Base-by-base conservation (phyloP, 2,113 vertebrate genomes). In the Daphoenositta chrysoptera region DNA sequence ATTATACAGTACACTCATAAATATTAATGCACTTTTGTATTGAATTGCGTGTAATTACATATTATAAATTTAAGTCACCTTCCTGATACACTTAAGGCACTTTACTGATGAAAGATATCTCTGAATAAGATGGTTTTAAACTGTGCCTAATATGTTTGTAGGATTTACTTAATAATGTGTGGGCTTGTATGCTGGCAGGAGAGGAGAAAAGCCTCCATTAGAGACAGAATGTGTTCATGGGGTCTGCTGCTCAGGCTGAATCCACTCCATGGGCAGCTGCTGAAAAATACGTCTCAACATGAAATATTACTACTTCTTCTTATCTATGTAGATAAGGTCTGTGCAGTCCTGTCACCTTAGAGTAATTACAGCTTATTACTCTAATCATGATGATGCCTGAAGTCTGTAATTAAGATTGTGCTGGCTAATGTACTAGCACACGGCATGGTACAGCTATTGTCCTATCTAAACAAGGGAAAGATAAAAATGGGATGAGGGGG, bases 11-110 rank as follows among this genome's bases (percentile, higher is more conserved):
- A 92, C 44, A 84, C 89, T 98, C 81, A 97, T 98, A 97, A 97
- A 98, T 98, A 98, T 97, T 97, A 97, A 98, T 95, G 92, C 42
- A n/a, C 54, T 93, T 95, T 93, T 92, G 81, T 94, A 95, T 84
- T 92, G 95, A 97, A 97, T 96, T 96, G 89, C 31, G 6, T 94
- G 92, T 97, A 97, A 97, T 97, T 98, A 90, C 96, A 77, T 97
- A 96, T 92, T 97, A 97, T 97, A 90, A 77, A 92, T 96, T 96
- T 93, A 95, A 96, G 95, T 94, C 83, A 97, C 93, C 96, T 97
- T 97, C 76, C 73, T 93, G 96, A 91, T 96, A 95, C 92, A 97
- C 89, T 94, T 90, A 93, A 90, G 71, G 92, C 93, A 93, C 92
- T 95, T 95, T 83, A 15, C 78, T 94, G 95, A 96, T 94, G 94